phyloP scores from a whole-genome alignment of 2,888 invertebrate species.

The Diaprepes abbreviatus region DNA sequence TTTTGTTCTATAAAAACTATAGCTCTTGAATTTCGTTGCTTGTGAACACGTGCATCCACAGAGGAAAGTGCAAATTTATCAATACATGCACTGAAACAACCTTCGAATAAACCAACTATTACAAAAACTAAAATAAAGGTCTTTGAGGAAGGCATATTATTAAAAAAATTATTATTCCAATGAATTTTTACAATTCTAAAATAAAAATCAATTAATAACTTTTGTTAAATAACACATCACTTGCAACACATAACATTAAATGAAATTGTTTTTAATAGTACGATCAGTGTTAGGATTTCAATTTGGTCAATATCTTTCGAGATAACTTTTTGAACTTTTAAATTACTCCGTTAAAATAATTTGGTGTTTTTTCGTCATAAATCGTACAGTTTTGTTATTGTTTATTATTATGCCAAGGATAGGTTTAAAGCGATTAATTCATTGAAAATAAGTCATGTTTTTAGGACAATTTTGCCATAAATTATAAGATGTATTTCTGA shows the following conservation, averaged over 20 bases:
- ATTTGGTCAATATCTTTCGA: neutral
- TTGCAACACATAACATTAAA: neutral
- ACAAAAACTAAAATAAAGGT: neutral
- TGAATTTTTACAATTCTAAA: neutral
- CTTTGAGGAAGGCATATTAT: neutral
- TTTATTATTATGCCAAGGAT: conserved; percentile 29
- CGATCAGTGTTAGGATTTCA: conserved; percentile 7
- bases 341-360: neutral
- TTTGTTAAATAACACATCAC: neutral
- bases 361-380: conserved; percentile 13
- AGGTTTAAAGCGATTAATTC: too few species aligned
- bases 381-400: conserved; percentile 7
- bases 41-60: conserved; percentile 52
- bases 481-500: too few species aligned
- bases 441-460: neutral
- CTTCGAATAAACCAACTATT: neutral
- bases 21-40: conserved; percentile 23
- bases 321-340: conserved; percentile 31
- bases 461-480: too few species aligned
- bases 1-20: conserved; percentile 30
- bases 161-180: too few species aligned
- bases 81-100: conserved; percentile 34
- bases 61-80: conserved; percentile 53
- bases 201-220: neutral
- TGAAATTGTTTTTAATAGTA: conserved; percentile 24